phyloP scores from a whole-genome alignment of 2,797 vertebrate genomes.

The Enteromius mattozi region DNA sequence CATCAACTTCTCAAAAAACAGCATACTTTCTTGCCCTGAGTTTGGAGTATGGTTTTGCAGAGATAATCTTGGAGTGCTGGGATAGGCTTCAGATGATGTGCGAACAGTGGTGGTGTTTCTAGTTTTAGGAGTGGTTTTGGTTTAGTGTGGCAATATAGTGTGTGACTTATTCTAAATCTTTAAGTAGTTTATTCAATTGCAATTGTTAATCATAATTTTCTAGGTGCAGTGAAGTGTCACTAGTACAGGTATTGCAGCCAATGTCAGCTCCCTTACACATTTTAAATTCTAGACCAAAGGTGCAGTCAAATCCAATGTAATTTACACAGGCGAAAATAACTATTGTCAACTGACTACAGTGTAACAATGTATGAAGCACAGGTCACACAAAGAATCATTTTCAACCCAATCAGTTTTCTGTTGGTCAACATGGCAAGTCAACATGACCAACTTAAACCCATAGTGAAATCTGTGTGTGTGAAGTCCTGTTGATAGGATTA shows the following conservation, averaged over 20 bases:
- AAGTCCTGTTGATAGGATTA: not conserved
- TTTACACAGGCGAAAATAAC: not conserved
- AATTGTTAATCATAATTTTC: not conserved
- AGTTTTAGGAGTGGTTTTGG: not conserved
- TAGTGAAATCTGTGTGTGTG: not conserved
- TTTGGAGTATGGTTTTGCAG: not conserved
- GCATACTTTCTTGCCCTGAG: not conserved
- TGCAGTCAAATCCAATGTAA: not conserved
- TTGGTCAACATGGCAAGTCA: not conserved
- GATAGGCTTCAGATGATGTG: not conserved
- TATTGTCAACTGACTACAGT: not conserved
- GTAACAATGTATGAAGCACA: conserved; percentile 4
- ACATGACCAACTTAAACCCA: not conserved
- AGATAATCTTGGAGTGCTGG: not conserved
- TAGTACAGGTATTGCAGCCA: not conserved
- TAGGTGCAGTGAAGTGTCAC: not conserved
- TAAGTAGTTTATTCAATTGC: not conserved
- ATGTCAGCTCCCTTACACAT: not conserved
- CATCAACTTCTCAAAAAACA: not conserved
- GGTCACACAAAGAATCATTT: not conserved
- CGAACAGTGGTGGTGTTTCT: not conserved
- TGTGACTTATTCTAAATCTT: not conserved
- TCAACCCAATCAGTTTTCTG: not conserved
- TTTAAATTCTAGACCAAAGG: not conserved
- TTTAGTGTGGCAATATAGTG: not conserved